These are phyloP conservation scores for Sorex maritimensis DNA, from an alignment of 2,797 vertebrate species.

Conservation along the genomic window DNA sequence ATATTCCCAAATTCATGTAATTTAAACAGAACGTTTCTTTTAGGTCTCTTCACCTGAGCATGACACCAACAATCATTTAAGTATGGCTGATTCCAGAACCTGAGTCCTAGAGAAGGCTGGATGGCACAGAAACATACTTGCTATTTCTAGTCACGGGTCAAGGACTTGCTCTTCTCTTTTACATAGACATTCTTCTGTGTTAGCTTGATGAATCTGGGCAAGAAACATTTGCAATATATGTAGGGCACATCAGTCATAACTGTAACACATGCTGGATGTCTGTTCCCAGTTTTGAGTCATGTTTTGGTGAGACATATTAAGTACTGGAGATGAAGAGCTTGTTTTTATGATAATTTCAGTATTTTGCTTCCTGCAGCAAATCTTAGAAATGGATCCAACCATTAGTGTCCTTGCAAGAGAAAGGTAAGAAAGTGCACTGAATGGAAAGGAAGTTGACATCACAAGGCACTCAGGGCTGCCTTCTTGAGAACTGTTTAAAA, in stretches of 20 bases:
- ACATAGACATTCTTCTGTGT: conserved; percentile 85
- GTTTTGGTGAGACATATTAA: conserved; percentile 77
- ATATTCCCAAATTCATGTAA: conserved; percentile 75
- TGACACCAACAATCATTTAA: conserved; percentile 87
- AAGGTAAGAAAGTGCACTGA: conserved; percentile 65
- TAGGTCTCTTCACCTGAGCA: conserved; percentile 76
- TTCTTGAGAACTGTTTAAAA: conserved; percentile 47
- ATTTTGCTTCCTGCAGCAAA: conserved; percentile 82
- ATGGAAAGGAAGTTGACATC: conserved; percentile 66
- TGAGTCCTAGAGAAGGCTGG: conserved; percentile 79
- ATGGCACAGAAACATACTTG: conserved; percentile 88
- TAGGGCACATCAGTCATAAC: conserved; percentile 46
- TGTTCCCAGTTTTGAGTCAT: conserved; percentile 46
- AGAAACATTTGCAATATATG: conserved; percentile 82
- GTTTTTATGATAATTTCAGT: conserved; percentile 75
- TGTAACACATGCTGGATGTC: conserved; percentile 62
- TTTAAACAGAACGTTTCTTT: conserved; percentile 86
- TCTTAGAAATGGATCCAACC: conserved; percentile 69
- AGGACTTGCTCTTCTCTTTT: conserved; percentile 84
- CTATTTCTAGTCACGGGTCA: conserved; percentile 87
- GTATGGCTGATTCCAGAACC: conserved; percentile 84
- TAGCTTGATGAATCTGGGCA: conserved; percentile 79
- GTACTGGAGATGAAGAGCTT: conserved; percentile 70
- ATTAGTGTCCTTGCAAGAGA: conserved; percentile 63
- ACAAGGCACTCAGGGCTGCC: neutral